These are phyloP conservation scores for Synaphobranchus kaupii DNA, from an alignment of 2,797 vertebrate genomes.

Conservation along the genomic window DNA sequence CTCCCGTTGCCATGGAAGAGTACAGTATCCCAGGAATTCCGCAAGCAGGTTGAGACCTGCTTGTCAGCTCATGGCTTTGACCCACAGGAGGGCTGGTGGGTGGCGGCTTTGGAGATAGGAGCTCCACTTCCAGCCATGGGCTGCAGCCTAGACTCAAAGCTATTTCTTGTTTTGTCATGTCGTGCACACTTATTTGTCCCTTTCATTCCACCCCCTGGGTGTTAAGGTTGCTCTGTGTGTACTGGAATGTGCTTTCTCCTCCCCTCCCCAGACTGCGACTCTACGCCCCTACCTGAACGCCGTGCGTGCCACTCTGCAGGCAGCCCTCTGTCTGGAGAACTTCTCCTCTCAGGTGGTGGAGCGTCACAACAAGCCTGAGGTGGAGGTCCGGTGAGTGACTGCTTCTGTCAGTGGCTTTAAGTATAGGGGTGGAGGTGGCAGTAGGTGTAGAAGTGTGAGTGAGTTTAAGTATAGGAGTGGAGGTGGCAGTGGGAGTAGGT, in stretches of 20 bases:
- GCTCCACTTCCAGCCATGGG: not conserved
- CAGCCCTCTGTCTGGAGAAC: conserved; percentile 95
- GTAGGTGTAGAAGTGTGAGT: not conserved
- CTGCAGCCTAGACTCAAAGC: not conserved
- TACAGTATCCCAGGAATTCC: not conserved
- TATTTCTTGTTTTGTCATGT: not conserved
- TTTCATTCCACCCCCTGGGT: not conserved
- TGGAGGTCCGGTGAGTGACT: conserved; percentile 90
- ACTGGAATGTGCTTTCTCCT: not conserved
- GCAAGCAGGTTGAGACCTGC: conserved; percentile 2
- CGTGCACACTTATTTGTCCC: too few relatives aligned
- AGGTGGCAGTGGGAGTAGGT: not conserved
- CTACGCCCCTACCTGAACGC: conserved; percentile 96
- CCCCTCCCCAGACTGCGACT: conserved; percentile 83
- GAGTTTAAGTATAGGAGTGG: not conserved
- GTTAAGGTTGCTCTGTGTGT: not conserved
- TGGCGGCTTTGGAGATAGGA: not conserved
- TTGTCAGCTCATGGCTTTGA: not conserved
- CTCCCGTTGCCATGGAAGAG: conserved; percentile 49
- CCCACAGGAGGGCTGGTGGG: not conserved
- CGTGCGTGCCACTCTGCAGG: conserved; percentile 93
- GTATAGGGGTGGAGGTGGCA: not conserved
- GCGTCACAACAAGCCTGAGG: conserved; percentile 96
- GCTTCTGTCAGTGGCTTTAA: too few relatives aligned
- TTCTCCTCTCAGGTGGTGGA: conserved; percentile 99